phyloP scores from a whole-genome alignment of 2,797 vertebrate genomes.

The Diplodus puntazzo region DNA sequence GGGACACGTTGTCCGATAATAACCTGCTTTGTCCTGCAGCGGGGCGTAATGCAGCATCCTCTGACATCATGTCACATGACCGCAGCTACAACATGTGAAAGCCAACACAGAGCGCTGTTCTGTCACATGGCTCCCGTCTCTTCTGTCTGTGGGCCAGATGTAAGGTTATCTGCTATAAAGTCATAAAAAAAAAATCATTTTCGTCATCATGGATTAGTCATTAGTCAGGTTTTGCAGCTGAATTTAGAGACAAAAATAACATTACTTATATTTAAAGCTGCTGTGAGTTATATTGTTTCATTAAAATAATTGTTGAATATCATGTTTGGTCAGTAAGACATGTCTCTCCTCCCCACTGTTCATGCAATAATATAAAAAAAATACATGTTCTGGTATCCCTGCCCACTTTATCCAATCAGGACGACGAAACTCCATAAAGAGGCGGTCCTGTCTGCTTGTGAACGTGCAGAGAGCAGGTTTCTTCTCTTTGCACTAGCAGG shows the following conservation, averaged over 20 bases:
- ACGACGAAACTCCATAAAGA: too few species aligned
- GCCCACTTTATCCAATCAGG: too few species aligned
- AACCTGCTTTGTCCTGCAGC: conserved; percentile 71
- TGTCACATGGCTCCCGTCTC: conserved; percentile 11
- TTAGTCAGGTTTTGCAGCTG: neutral
- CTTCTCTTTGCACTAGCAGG: too few species aligned
- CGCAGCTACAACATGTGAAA: conserved; percentile 54
- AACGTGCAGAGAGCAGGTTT: too few species aligned
- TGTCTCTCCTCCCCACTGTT: too few species aligned
- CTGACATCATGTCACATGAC: conserved; percentile 80
- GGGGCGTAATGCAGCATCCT: conserved; percentile 65
- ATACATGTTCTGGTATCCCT: too few species aligned
- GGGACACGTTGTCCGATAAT: conserved; percentile 64
- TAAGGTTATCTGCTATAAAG: neutral
- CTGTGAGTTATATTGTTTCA: too few species aligned
- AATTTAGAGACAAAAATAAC: neutral
- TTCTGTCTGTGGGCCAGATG: neutral
- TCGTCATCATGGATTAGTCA: neutral
- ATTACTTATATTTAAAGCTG: neutral
- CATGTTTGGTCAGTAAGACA: too few species aligned
- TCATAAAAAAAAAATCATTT: too few species aligned
- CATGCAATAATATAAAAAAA: too few species aligned
- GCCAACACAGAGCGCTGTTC: conserved; percentile 62
- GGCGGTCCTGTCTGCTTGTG: too few species aligned
- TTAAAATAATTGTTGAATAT: too few species aligned